Evolutionary conservation across 2,113 vertebrate species (phyloP).

Genomic region (Parus major): DNA sequence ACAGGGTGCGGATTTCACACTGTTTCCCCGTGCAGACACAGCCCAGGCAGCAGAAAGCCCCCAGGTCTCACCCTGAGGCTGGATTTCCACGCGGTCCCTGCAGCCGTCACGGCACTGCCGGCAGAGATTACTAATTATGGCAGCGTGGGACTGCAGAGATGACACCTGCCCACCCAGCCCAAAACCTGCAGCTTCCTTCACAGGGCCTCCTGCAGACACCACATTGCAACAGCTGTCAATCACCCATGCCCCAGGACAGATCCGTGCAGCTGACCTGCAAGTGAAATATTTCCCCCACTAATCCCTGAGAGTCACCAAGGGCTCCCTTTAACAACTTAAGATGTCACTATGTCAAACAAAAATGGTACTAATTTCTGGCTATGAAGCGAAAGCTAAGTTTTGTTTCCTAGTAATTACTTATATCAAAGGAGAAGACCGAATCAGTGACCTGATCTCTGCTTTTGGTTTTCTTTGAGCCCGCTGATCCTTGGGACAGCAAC

Average conservation of each 20-base stretch:
- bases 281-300: background rate
- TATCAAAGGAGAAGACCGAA: background rate
- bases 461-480: background rate
- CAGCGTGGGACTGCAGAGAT: background rate
- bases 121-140: background rate
- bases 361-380: slow-evolving; percentile 8
- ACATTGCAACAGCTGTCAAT: background rate
- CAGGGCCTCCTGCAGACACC: background rate
- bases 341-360: background rate
- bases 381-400: background rate
- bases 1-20: accelerated
- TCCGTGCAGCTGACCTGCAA: background rate
- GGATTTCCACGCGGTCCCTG: background rate
- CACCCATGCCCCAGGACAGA: background rate
- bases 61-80: background rate
- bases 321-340: background rate
- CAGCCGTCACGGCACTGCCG: background rate
- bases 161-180: background rate
- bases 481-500: background rate
- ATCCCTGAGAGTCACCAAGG: background rate
- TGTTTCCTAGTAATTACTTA: slow-evolving; percentile 12
- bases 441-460: background rate
- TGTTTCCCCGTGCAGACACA: accelerated
- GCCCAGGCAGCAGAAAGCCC: background rate
- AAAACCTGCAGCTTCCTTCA: background rate